Percentiles rank a stretch among this genome's conserved stretches.
Evolutionary conservation across 2,797 vertebrate species (phyloP).

Genomic region (Anguilla anguilla): DNA sequence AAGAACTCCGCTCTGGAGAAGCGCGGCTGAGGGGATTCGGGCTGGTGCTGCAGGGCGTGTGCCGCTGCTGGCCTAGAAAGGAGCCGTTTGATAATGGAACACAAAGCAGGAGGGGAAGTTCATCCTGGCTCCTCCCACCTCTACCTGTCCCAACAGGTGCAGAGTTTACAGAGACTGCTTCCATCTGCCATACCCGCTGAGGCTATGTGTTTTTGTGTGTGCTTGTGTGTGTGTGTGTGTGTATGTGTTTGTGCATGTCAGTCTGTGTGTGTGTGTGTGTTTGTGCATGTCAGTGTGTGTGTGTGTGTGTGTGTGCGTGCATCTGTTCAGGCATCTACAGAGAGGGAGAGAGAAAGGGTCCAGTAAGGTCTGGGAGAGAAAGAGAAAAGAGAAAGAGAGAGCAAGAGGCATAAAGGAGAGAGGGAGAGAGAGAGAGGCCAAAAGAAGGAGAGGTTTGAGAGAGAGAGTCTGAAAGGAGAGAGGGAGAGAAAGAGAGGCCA

Average conservation of each 20-base stretch:
- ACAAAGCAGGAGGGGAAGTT: background rate
- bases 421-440: background rate
- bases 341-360: background rate
- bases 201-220: background rate
- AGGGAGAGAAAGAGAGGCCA: background rate
- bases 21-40: too few relatives aligned
- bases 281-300: background rate
- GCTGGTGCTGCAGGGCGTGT: too few relatives aligned
- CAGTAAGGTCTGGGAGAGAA: too few relatives aligned
- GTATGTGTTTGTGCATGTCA: background rate
- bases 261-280: background rate
- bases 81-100: background rate
- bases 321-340: background rate
- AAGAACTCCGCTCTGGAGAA: background rate
- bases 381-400: background rate
- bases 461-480: background rate
- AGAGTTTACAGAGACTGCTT: background rate
- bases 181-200: background rate
- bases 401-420: background rate
- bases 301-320: constrained; percentile 1
- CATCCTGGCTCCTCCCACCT: background rate
- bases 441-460: background rate
- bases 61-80: background rate
- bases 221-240: background rate
- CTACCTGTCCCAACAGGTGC: background rate